Evolutionary conservation across 2,888 invertebrate genomes (phyloP).

Genomic region (Drosophila prolongata): DNA sequence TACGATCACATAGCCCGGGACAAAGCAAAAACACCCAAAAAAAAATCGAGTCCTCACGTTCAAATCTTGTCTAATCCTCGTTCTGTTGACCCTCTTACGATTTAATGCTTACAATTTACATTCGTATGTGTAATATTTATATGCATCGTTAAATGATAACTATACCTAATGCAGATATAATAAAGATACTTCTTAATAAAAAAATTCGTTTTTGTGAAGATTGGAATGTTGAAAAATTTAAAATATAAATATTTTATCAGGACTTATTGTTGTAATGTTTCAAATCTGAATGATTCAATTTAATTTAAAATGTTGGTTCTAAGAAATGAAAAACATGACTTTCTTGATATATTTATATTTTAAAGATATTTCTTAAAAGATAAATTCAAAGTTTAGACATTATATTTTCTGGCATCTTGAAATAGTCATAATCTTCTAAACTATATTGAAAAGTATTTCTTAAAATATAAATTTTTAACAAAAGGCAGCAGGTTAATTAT

Average conservation of each 20-base stretch:
- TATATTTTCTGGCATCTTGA: too few relatives aligned
- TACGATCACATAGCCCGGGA: conserved; percentile 13
- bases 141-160: conserved; percentile 70
- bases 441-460: background rate
- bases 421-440: background rate
- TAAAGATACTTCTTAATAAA: conserved; percentile 78
- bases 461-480: background rate
- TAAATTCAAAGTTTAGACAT: too few relatives aligned
- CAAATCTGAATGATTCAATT: too few relatives aligned
- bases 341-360: background rate
- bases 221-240: too few relatives aligned
- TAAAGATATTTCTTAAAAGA: background rate
- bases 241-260: too few relatives aligned
- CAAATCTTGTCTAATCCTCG: conserved; percentile 39
- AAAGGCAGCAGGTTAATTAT: background rate
- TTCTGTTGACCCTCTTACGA: conserved; percentile 55
- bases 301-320: too few relatives aligned
- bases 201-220: background rate
- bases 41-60: conserved; percentile 22
- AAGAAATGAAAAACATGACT: background rate
- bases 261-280: too few relatives aligned
- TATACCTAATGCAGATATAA: conserved; percentile 72
- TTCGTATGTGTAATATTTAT: conserved; percentile 68
- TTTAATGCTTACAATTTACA: conserved; percentile 62
- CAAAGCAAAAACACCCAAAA: conserved; percentile 9